Conservation (phyloP, 37 sponge, comb jelly and placozoan species). For the Amphimedon queenslandica region DNA sequence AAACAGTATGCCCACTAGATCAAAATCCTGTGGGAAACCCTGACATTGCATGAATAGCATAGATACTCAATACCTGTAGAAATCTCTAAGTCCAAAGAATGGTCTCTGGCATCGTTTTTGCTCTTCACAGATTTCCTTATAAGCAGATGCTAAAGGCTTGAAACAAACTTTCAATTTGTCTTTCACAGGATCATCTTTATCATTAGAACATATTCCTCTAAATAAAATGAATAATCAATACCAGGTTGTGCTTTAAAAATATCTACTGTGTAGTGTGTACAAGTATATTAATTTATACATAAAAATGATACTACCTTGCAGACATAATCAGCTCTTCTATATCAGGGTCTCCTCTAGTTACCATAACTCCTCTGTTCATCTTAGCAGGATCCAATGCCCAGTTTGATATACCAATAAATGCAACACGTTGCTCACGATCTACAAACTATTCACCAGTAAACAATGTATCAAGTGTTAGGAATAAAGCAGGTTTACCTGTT, state of each 20-base stretch:
- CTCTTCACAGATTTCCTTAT: conserved; percentile 33
- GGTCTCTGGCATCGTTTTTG: conserved; percentile 27
- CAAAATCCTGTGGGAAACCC: too few species aligned
- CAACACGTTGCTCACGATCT: conserved; percentile 64
- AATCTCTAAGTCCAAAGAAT: conserved; percentile 92
- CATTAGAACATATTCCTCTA: conserved; percentile 69
- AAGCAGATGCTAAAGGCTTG: conserved; percentile 62
- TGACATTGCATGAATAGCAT: too few species aligned
- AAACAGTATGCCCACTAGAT: too few species aligned
- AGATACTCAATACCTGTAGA: conserved; percentile 89
- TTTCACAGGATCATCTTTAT: conserved; percentile 34
- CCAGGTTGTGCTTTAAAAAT: too few species aligned
- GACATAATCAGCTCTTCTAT: conserved; percentile 57
- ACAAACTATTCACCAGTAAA: conserved; percentile 19
- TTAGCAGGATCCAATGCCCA: conserved; percentile 99
- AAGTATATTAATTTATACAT: too few species aligned
- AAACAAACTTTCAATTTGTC: conserved; percentile 40
- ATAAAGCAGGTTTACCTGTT: not conserved
- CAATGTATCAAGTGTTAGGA: not conserved
- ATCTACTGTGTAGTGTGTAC: too few species aligned
- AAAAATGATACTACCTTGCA: conserved; percentile 43
- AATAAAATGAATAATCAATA: not conserved
- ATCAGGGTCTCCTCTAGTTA: conserved; percentile 82
- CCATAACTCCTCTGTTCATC: conserved; percentile 97
- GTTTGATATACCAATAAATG: conserved; percentile 96